These are phyloP conservation scores for Cyphomyrmex costatus DNA, from an alignment of 1,140 invertebrate species.

Conservation along the genomic window DNA sequence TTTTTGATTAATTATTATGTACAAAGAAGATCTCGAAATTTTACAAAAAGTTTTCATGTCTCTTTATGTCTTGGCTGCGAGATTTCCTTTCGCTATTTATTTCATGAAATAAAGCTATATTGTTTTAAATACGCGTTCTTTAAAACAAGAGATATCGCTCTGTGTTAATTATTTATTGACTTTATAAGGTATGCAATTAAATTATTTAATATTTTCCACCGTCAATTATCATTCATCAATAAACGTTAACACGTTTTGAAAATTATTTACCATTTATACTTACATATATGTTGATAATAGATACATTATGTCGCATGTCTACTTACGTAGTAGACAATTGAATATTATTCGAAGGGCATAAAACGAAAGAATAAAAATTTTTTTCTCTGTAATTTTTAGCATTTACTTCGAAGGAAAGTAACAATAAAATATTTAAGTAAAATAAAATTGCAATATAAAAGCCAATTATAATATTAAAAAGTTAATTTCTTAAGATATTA, in stretches of 20 bases:
- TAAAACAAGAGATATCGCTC: constrained; percentile 17
- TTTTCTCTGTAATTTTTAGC: constrained; percentile 21
- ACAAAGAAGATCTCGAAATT: constrained; percentile 13
- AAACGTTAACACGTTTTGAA: constrained; percentile 10
- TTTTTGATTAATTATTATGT: constrained; percentile 38
- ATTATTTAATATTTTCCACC: neutral
- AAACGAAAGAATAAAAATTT: constrained; percentile 27
- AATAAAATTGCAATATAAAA: constrained; percentile 31
- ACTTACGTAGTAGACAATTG: constrained; percentile 32
- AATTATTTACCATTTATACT: constrained; percentile 26
- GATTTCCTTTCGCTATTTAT: neutral
- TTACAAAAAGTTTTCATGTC: constrained; percentile 20
- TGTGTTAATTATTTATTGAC: constrained; percentile 38
- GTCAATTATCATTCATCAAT: constrained; percentile 24
- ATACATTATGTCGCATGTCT: constrained; percentile 31
- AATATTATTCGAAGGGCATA: constrained; percentile 49
- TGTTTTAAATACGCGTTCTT: constrained; percentile 21
- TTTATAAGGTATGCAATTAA: constrained; percentile 25
- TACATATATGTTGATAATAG: constrained; percentile 48
- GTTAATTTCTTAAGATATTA: constrained; percentile 42
- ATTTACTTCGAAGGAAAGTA: constrained; percentile 9
- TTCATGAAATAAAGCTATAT: constrained; percentile 15
- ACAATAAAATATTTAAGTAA: neutral
- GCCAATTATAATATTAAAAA: constrained; percentile 21
- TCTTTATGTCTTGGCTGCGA: neutral